phyloP scores from a whole-genome alignment of 1,140 invertebrate species.

The Meteorus sp. region DNA sequence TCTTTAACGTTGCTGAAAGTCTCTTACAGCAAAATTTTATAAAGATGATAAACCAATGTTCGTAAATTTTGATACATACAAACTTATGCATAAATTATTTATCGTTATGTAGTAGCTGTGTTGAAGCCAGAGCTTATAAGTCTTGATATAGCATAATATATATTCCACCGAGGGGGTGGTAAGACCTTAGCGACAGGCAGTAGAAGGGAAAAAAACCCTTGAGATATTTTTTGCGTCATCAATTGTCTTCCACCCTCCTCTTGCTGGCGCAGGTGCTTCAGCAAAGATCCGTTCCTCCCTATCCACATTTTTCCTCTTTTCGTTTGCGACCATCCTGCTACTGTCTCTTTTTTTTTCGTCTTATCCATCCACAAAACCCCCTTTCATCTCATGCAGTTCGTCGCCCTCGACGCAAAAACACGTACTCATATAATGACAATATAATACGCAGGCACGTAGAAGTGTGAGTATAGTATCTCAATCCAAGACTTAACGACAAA shows the following conservation, averaged over 20 bases:
- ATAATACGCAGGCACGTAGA: conserved; percentile 19
- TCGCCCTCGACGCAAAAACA: too few relatives aligned
- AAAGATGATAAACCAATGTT: too few relatives aligned
- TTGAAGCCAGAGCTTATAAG: conserved; percentile 12
- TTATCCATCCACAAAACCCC: conserved; percentile 4
- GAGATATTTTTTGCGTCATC: conserved; percentile 36
- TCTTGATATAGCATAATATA: conserved; percentile 19
- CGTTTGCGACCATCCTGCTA: conserved; percentile 3
- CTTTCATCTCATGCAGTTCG: not conserved
- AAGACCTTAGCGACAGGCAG: conserved; percentile 29
- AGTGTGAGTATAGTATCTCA: conserved; percentile 18
- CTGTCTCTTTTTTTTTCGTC: conserved; percentile 1
- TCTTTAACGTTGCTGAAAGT: too few relatives aligned
- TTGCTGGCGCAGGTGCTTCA: conserved; percentile 30
- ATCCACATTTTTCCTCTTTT: conserved; percentile 18
- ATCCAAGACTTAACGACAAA: conserved; percentile 7
- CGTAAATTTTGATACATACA: not conserved
- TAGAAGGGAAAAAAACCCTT: conserved; percentile 26
- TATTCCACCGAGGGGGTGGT: conserved; percentile 25
- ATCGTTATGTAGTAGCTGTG: not conserved
- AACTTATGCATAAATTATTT: conserved; percentile 1
- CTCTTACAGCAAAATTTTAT: too few relatives aligned
- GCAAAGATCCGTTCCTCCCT: conserved; percentile 25
- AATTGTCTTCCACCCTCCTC: conserved; percentile 32
- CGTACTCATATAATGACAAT: conserved; percentile 26